A percentile compares a stretch with the other conserved stretches of the same genome.
Evolutionary conservation across 2,113 vertebrate genomes (phyloP).

Genomic region (Gorsachius goisagi): DNA sequence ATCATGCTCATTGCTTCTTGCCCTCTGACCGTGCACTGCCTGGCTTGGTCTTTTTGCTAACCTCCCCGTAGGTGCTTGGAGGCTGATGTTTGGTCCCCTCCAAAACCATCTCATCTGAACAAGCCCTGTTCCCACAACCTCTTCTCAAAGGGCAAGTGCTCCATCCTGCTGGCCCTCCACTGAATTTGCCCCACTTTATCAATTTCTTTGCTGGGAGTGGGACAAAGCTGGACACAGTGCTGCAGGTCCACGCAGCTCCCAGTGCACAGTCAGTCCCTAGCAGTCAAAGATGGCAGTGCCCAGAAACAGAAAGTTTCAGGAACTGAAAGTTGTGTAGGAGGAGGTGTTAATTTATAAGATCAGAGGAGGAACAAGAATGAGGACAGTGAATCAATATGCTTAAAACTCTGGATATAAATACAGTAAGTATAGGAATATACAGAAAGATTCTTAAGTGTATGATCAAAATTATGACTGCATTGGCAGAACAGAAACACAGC

Average conservation of each 20-base stretch:
- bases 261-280: neutral
- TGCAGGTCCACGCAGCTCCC: neutral
- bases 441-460: neutral
- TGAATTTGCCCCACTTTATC: neutral
- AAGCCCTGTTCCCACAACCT: neutral
- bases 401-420: neutral
- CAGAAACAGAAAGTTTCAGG: neutral
- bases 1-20: neutral
- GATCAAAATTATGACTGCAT: neutral
- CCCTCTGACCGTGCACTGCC: neutral
- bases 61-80: neutral
- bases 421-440: neutral
- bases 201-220: neutral
- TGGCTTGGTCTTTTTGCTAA: neutral
- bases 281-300: neutral
- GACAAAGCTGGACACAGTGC: neutral
- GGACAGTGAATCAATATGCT: neutral
- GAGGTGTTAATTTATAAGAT: neutral
- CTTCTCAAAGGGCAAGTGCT: neutral
- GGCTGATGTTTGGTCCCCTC: neutral
- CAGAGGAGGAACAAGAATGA: neutral
- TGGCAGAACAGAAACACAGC: neutral
- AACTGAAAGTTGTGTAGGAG: neutral
- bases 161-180: neutral
- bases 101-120: neutral